phyloP scores from a whole-genome alignment of 2,113 vertebrate genomes.

The Phoxinus phoxinus region DNA sequence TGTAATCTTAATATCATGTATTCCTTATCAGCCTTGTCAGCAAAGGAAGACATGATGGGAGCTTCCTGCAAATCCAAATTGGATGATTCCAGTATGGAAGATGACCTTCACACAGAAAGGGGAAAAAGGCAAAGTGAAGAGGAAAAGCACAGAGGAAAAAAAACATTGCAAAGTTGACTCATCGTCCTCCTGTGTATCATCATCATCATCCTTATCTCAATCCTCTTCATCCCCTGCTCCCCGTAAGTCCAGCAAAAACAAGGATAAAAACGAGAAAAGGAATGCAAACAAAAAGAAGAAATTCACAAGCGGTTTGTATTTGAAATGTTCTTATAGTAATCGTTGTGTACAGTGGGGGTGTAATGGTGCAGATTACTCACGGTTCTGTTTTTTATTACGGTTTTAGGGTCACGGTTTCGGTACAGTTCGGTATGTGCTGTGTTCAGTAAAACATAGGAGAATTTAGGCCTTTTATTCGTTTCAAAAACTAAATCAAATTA shows the following conservation, averaged over 20 bases:
- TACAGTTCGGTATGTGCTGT: too few relatives aligned
- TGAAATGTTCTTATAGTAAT: too few relatives aligned
- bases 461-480: too few relatives aligned
- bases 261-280: too few relatives aligned
- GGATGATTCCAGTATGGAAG: neutral
- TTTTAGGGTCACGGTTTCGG: too few relatives aligned
- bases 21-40: constrained; percentile 17
- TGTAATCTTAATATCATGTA: neutral
- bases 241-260: neutral
- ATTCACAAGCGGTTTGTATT: too few relatives aligned
- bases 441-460: too few relatives aligned
- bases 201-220: neutral
- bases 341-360: too few relatives aligned
- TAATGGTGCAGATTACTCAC: too few relatives aligned
- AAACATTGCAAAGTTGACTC: neutral
- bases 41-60: constrained; percentile 13
- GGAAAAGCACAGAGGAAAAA: neutral
- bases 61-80: neutral
- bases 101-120: neutral
- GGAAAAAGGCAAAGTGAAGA: neutral
- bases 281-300: too few relatives aligned
- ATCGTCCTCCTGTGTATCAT: neutral
- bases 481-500: too few relatives aligned
- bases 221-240: neutral
- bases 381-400: too few relatives aligned